phyloP scores from a whole-genome alignment of 1,140 invertebrate genomes.

The Drosophila ironensis region DNA sequence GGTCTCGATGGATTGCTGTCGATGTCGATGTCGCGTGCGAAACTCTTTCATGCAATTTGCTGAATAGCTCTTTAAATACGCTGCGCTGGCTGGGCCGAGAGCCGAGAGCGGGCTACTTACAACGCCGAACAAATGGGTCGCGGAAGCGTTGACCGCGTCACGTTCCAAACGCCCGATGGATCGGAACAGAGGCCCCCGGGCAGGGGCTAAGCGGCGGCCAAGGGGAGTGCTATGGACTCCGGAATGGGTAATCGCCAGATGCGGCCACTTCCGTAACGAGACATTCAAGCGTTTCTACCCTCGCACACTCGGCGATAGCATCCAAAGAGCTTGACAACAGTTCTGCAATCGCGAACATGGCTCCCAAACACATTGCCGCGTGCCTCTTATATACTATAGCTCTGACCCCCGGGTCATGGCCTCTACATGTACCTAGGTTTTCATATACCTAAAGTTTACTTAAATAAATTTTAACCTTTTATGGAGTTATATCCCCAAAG shows the following conservation, averaged over 20 bases:
- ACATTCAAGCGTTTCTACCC: conserved; percentile 43
- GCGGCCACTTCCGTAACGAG: conserved; percentile 31
- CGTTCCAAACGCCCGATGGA: conserved; percentile 60
- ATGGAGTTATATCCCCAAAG: no score
- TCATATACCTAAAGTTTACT: no score
- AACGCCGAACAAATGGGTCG: conserved; percentile 62
- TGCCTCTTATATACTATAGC: background rate
- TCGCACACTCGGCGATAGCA: conserved; percentile 33
- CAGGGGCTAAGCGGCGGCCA: background rate
- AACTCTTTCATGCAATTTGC: conserved; percentile 67
- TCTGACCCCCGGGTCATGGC: conserved; percentile 18
- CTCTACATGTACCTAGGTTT: conserved; percentile 7
- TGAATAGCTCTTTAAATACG: conserved; percentile 80
- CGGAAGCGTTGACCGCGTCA: conserved; percentile 69
- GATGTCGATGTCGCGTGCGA: conserved; percentile 66
- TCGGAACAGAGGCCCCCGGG: background rate
- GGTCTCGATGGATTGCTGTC: conserved; percentile 30
- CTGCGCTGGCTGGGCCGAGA: conserved; percentile 56
- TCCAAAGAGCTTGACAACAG: background rate
- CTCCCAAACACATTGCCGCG: conserved; percentile 10
- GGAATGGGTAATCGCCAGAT: conserved; percentile 14
- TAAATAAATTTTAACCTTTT: no score
- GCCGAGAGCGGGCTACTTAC: conserved; percentile 44
- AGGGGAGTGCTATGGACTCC: background rate
- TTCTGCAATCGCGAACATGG: conserved; percentile 6